Conservation (phyloP, 2,888 invertebrate genomes). For the Mystacides longicornis region DNA sequence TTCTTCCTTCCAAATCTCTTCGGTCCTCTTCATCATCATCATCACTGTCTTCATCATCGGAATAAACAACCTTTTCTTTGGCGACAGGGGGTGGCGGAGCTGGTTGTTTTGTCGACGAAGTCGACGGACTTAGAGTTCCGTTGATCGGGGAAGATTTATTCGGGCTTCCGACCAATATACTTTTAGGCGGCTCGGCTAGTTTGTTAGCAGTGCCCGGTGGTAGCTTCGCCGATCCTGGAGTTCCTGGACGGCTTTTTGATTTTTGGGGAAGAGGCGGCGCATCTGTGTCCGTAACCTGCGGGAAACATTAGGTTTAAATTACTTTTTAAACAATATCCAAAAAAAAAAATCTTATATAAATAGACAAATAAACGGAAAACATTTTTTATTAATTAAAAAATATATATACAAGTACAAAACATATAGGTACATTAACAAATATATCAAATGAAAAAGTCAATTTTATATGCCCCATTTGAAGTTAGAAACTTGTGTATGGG, state of each 20-base stretch:
- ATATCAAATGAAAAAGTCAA: too few relatives aligned
- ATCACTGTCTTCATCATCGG: constrained; percentile 52
- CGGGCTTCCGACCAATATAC: neutral
- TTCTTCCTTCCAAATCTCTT: constrained; percentile 72
- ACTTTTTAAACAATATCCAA: too few relatives aligned
- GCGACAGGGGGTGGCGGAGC: constrained; percentile 12
- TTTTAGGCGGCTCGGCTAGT: neutral
- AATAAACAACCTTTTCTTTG: constrained; percentile 43
- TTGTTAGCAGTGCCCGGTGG: neutral
- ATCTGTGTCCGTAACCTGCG: constrained; percentile 10
- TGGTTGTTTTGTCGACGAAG: constrained; percentile 14
- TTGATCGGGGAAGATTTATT: neutral
- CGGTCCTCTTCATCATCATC: constrained; percentile 66
- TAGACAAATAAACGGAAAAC: too few relatives aligned
- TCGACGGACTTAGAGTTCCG: constrained; percentile 2
- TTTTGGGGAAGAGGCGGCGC: constrained; percentile 11
- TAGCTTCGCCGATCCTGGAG: constrained; percentile 5
- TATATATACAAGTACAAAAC: too few relatives aligned
- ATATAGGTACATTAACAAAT: too few relatives aligned
- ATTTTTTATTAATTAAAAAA: too few relatives aligned
- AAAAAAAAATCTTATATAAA: too few relatives aligned
- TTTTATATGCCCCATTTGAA: too few relatives aligned
- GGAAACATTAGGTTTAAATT: too few relatives aligned
- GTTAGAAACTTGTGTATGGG: too few relatives aligned
- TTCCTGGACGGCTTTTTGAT: constrained; percentile 8